Conservation (phyloP, 2,797 vertebrate genomes). For the Muraenolepis orangiensis region DNA sequence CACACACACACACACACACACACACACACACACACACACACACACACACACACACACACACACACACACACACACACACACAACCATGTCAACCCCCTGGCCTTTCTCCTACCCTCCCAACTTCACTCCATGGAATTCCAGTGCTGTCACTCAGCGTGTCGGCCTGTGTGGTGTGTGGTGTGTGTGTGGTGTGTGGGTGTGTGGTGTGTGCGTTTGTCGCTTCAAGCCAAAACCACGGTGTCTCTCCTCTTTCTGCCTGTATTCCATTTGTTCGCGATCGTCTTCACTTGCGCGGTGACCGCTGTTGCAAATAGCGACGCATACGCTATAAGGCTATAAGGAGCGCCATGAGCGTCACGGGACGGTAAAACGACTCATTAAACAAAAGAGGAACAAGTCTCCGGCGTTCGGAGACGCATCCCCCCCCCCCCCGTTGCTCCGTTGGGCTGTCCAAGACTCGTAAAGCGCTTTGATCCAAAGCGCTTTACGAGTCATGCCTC, state of each 20-base stretch:
- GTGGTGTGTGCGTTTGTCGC: not conserved
- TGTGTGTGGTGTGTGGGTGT: not conserved
- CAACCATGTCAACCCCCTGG: too few species aligned
- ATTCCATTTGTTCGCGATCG: not conserved
- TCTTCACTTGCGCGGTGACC: not conserved
- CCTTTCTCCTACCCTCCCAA: too few species aligned
- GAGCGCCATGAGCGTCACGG: not conserved
- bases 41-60: constrained; percentile 30
- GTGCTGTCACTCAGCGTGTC: constrained; percentile 21
- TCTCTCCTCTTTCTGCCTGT: not conserved
- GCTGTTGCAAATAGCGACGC: not conserved
- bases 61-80: constrained; percentile 28
- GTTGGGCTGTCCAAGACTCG: not conserved
- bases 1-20: constrained; percentile 33
- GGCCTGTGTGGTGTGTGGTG: not conserved
- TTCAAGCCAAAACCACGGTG: not conserved
- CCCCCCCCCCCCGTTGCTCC: not conserved
- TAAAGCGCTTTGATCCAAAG: too few species aligned
- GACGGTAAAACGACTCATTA: not conserved
- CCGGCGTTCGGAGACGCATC: not conserved
- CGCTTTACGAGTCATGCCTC: too few species aligned
- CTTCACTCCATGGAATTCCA: constrained; percentile 48
- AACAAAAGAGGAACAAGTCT: not conserved
- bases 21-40: too few species aligned
- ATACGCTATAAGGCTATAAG: not conserved